phyloP scores from a whole-genome alignment of 2,113 vertebrate species.

The Murina feae region DNA sequence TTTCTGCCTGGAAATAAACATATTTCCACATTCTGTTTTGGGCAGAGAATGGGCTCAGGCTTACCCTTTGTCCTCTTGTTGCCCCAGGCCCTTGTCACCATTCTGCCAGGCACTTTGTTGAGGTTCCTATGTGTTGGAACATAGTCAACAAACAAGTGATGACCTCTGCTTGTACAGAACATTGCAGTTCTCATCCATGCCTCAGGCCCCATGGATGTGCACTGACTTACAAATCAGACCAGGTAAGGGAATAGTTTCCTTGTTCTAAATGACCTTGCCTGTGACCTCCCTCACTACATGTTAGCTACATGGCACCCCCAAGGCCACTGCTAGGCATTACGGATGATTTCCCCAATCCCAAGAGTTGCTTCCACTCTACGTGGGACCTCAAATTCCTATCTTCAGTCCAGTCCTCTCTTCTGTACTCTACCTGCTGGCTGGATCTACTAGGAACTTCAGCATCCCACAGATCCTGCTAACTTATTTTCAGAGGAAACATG shows the following conservation, averaged over 20 bases:
- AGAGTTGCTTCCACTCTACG: background rate
- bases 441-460: background rate
- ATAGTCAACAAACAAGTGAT: background rate
- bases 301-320: background rate
- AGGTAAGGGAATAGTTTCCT: background rate
- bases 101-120: background rate
- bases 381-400: background rate
- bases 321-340: background rate
- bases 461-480: background rate
- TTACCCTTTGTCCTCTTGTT: background rate
- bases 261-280: background rate
- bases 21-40: background rate
- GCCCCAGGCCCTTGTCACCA: background rate
- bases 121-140: background rate
- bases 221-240: background rate
- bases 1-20: background rate
- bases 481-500: background rate
- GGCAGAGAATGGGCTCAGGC: background rate
- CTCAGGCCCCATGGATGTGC: background rate
- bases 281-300: too few relatives aligned
- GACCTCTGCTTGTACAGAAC: background rate
- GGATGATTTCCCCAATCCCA: background rate
- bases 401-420: background rate
- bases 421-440: background rate
- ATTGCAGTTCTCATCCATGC: background rate